These are phyloP conservation scores for Hylyphantes graminicola DNA, from an alignment of 1,140 invertebrate genomes.

Conservation along the genomic window DNA sequence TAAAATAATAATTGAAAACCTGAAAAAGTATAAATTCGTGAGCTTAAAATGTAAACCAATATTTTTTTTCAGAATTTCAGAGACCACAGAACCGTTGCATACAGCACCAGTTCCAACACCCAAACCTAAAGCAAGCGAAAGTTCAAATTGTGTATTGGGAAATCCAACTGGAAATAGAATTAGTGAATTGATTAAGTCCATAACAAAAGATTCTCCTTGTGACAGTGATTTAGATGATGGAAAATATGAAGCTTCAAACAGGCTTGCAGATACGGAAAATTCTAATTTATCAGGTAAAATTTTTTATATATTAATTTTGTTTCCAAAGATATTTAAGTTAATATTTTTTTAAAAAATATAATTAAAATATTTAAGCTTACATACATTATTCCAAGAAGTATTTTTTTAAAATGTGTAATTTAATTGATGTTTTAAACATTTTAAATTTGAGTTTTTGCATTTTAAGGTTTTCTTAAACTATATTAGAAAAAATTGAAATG, in stretches of 20 bases:
- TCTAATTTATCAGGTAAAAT: constrained; percentile 63
- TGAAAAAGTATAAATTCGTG: too few relatives aligned
- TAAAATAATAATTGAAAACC: too few relatives aligned
- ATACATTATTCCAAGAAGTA: too few relatives aligned
- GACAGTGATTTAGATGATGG: constrained; percentile 56
- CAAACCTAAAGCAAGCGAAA: constrained; percentile 11
- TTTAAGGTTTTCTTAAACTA: too few relatives aligned
- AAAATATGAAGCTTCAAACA: constrained; percentile 32
- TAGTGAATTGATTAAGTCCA: constrained; percentile 75
- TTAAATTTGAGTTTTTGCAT: too few relatives aligned
- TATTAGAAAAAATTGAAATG: too few relatives aligned
- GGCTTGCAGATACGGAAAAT: constrained; percentile 62
- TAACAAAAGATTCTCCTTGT: constrained; percentile 72
- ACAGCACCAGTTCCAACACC: constrained; percentile 8
- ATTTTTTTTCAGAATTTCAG: constrained; percentile 5
- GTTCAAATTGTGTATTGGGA: constrained; percentile 54
- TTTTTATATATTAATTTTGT: background rate
- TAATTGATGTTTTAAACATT: too few relatives aligned
- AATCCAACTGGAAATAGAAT: constrained; percentile 72
- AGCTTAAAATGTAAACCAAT: too few relatives aligned
- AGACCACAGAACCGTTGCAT: constrained; percentile 1
- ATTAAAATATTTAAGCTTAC: too few relatives aligned
- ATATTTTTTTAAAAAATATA: too few relatives aligned
- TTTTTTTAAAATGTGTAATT: too few relatives aligned
- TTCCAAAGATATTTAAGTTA: too few relatives aligned